Conservation (phyloP, 2,797 vertebrate species). For the Hyperoplus immaculatus region DNA sequence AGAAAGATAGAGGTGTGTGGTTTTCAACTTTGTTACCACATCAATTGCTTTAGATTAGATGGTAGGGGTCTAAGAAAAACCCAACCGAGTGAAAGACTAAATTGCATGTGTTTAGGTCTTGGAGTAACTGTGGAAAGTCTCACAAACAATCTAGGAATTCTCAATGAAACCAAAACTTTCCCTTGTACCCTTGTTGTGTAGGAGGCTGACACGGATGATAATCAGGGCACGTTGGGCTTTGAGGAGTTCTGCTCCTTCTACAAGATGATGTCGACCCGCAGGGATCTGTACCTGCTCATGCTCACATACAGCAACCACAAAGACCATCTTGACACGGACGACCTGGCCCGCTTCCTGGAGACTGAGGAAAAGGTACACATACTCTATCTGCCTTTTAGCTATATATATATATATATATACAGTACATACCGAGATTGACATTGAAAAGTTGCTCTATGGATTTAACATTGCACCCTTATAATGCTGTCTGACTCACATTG, state of each 20-base stretch:
- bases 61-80: not conserved
- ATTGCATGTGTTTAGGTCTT: not conserved
- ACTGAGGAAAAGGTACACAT: constrained; percentile 92
- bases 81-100: not conserved
- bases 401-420: not conserved
- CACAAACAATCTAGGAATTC: not conserved
- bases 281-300: constrained; percentile 97
- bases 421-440: not conserved
- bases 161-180: not conserved
- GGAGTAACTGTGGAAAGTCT: not conserved
- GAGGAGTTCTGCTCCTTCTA: constrained; percentile 99
- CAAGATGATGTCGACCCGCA: constrained; percentile 98
- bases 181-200: constrained; percentile 53
- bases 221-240: constrained; percentile 93
- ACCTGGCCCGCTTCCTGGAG: constrained; percentile 92
- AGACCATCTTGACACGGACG: constrained; percentile 89
- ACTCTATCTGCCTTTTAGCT: not conserved
- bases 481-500: not conserved
- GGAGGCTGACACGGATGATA: constrained; percentile 97
- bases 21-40: not conserved
- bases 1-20: not conserved
- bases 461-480: not conserved
- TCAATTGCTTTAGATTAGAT: not conserved
- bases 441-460: not conserved
- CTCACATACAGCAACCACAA: constrained; percentile 98